These are phyloP conservation scores for Lutjanus erythropterus DNA, from an alignment of 2,113 vertebrate genomes.

Conservation along the genomic window DNA sequence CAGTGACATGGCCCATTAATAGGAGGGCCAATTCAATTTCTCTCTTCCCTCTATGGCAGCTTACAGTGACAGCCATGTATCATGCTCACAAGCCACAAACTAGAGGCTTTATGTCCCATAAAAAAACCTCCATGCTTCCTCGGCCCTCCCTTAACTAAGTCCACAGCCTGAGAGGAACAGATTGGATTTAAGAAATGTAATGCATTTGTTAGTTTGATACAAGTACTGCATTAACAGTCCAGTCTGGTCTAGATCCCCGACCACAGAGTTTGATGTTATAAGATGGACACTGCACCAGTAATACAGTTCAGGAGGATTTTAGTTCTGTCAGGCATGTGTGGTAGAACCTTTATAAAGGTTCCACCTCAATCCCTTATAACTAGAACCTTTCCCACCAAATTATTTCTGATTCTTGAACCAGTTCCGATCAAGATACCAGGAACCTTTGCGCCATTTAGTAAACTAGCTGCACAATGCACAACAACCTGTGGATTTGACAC, in stretches of 20 bases:
- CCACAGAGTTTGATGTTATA: not conserved
- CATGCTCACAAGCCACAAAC: conserved; percentile 40
- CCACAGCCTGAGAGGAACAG: conserved; percentile 31
- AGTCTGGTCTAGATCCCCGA: conserved; percentile 11
- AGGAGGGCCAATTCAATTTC: conserved; percentile 65
- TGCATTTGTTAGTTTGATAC: conserved; percentile 35
- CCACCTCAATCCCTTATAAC: too few species aligned
- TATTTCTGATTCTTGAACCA: too few species aligned
- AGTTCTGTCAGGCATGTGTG: not conserved
- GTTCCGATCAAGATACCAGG: too few species aligned
- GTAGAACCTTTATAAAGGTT: too few species aligned
- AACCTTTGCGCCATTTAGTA: too few species aligned
- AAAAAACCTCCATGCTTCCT: conserved; percentile 25
- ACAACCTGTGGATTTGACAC: too few species aligned
- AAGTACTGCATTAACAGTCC: conserved; percentile 18
- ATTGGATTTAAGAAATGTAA: conserved; percentile 54
- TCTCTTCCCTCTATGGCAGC: conserved; percentile 52
- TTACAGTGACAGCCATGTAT: conserved; percentile 66
- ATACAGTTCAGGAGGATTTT: not conserved
- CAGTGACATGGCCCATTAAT: conserved; percentile 63
- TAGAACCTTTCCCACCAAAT: too few species aligned
- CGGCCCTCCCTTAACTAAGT: not conserved
- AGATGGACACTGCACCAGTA: conserved; percentile 1
- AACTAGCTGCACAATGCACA: too few species aligned
- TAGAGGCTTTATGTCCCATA: conserved; percentile 50